Percentiles rank a stretch among this genome's conserved stretches.
These are phyloP conservation scores for Bubo bubo DNA, from an alignment of 2,113 vertebrate species.

Conservation along the genomic window DNA sequence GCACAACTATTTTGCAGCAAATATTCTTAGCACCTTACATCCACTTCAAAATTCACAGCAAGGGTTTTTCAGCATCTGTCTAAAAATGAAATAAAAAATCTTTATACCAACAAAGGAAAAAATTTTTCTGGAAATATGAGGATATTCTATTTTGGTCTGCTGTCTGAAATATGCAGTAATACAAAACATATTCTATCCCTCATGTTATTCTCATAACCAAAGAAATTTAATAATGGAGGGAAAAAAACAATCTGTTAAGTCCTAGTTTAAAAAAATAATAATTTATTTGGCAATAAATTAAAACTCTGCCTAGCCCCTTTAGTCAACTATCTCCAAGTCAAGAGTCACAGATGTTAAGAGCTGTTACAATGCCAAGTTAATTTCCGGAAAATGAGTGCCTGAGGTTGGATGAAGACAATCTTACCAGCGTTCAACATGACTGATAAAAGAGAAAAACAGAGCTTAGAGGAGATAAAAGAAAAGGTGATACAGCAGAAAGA, in stretches of 20 bases:
- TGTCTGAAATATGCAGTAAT: neutral
- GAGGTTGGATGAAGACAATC: conserved; percentile 26
- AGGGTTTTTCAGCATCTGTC: neutral
- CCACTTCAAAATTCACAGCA: neutral
- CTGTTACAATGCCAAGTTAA: conserved; percentile 50
- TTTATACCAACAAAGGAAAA: neutral
- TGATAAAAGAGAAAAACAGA: neutral
- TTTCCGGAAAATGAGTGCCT: conserved; percentile 54
- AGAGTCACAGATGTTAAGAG: conserved; percentile 51
- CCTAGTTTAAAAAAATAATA: neutral
- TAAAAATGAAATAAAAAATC: neutral
- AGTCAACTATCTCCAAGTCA: conserved; percentile 42
- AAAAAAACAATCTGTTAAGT: neutral
- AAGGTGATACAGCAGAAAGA: neutral
- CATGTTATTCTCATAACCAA: neutral
- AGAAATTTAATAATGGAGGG: neutral
- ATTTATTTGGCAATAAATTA: conserved; percentile 28
- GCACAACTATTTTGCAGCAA: neutral
- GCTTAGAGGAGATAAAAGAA: neutral
- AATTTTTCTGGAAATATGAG: neutral
- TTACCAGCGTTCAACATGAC: neutral
- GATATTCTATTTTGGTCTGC: neutral
- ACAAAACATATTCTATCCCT: neutral
- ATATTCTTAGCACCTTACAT: neutral
- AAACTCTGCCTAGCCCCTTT: neutral